Evolutionary conservation across 2,113 vertebrate species (phyloP), one percentile per base, ranked within the genome.

Genomic region (Lepisosteus osseus): DNA sequence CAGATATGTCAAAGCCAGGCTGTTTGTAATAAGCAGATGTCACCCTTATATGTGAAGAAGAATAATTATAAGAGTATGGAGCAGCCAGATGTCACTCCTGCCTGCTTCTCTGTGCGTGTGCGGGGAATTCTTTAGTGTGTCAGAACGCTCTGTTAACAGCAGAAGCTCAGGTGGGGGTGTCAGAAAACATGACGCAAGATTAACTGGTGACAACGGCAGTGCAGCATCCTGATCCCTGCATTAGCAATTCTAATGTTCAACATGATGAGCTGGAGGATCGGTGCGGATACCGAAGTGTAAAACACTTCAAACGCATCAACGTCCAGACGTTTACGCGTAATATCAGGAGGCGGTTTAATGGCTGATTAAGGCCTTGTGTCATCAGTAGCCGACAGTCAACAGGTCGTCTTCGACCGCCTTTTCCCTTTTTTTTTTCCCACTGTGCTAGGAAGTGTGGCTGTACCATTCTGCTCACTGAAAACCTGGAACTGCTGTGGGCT

Each of bases 11-110:
- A 71, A 77, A 79, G 73, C 77, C 55, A 13, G 74, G 77, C 74
- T 78, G 82, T 81, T 77, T 79, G 82, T 86, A 84, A 75, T 62
- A 40, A 15, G 78, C 82, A 79, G 77, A 83, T 80, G 86, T 79
- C 77, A 69, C 42, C 51, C 42, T 29, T 29, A 29, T 29, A 29
- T 29, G 29, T 29, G 29, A 29, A 29, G 29, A 29, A 51, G 47
- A 51, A 51, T 51, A 51, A 51, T 51, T 5, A 51, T 51, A 9
- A 51, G 5, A 51, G 47, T 9, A 51, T 78, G 82, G 84, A 84
- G 74, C 63, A 40, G 14, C 78, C 82, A 79, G 77, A 83, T 79
- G 85, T 79, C 77, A 70, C 43, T 45, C 29, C 9, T 44, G 29
- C 55, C 54, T n/a, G 61, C 13, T 42, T 47, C 68, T 55, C 56